Evolutionary conservation across 2,797 vertebrate species (phyloP), one percentile per base, ranked within the genome.

Genomic region (Acestrorhynchus altus): DNA sequence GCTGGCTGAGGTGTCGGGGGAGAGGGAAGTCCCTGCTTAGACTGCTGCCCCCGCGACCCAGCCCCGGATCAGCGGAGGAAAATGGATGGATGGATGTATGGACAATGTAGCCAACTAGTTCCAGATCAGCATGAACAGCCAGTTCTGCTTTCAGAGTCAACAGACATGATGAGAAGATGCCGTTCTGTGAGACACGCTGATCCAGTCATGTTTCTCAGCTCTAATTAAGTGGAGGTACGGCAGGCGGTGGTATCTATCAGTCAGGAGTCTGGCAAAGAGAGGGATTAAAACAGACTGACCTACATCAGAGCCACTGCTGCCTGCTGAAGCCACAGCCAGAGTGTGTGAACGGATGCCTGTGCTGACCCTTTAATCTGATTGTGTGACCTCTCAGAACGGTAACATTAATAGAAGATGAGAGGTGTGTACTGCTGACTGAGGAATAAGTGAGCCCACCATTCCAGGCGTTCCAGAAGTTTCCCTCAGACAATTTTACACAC

Each of bases 221-320:
- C 80, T 81, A 76, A 89, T 89, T 78, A 86, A 83, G 67, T 68
- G 16, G 8, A 66, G 77, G 56, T 72, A 24, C 72, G 76, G 66
- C 84, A 77, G 82, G 79, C 84, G 82, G 80, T 74, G 4, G 16
- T 72, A 76, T 79, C 82, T 73, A 80, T 83, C 87, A 82, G 89
- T 82, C 84, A 90, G 87, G 64, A 86, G 85, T 56, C 74, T 71
- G 81, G 84, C 88, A 83, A 77, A 85, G 83, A 87, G 73, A 76
- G 56, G 84, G 83, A 90, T 89, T 88, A 87, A 83, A 87, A 79
- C 67, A 47, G 42, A 16, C n/a, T 89, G 87, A 90, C 88, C 87
- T 86, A 79, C 79, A 87, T 87, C 77, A 79, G 49, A 44, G 8
- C n/a, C 16, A 68, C 52, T 10, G 12, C 64, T 35, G 39, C 57